Conservation (phyloP, 2,888 invertebrate genomes). For the Biston betularia region DNA sequence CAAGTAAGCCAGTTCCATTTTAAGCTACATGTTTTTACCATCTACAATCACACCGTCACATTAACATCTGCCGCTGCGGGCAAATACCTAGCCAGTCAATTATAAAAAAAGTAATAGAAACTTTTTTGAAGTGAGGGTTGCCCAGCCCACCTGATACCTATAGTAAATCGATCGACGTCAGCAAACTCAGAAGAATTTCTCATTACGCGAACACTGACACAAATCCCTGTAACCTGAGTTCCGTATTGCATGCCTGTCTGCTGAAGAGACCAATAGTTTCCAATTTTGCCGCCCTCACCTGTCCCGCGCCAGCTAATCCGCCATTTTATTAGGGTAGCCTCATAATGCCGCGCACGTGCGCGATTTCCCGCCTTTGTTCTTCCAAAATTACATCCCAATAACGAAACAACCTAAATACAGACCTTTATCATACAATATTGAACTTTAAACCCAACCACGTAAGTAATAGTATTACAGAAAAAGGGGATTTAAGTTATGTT, state of each 20-base stretch:
- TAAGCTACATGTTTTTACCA: too few species aligned
- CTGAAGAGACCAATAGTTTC: constrained; percentile 81
- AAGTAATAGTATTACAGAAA: constrained; percentile 43
- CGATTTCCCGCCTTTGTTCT: constrained; percentile 76
- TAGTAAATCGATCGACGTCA: constrained; percentile 9
- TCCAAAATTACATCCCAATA: constrained; percentile 60
- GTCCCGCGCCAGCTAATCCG: constrained; percentile 70
- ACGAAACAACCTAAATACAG: constrained; percentile 47
- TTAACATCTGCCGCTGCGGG: too few species aligned
- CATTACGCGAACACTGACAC: constrained; percentile 60
- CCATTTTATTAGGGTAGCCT: constrained; percentile 81
- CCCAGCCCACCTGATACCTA: neutral
- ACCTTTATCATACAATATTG: constrained; percentile 38
- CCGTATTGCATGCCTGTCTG: constrained; percentile 60
- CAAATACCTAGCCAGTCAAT: too few species aligned
- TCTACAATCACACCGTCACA: too few species aligned
- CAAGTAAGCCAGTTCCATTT: too few species aligned
- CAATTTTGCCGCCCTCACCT: constrained; percentile 77
- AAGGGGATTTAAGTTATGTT: neutral
- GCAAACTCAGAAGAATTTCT: constrained; percentile 49
- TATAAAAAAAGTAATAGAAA: too few species aligned
- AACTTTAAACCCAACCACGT: constrained; percentile 39
- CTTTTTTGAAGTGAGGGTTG: neutral
- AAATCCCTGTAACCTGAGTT: constrained; percentile 69
- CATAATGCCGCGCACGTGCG: constrained; percentile 80